These are phyloP conservation scores for Uropsilus gracilis DNA, from an alignment of 2,113 vertebrate species.

Conservation along the genomic window DNA sequence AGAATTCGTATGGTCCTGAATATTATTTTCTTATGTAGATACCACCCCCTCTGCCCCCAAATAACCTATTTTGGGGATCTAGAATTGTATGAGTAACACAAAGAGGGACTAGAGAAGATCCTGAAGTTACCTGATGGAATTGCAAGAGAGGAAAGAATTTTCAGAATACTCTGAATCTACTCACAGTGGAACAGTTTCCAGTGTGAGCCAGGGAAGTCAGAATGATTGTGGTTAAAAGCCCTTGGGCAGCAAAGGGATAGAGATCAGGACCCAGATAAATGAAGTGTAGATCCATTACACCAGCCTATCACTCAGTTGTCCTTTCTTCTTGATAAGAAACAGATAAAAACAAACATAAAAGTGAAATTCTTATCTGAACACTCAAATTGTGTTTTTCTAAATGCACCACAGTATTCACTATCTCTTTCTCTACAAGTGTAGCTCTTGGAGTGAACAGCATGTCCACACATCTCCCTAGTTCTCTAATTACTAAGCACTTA, in stretches of 20 bases:
- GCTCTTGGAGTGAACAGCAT: background rate
- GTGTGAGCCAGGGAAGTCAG: background rate
- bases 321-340: background rate
- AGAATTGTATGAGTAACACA: background rate
- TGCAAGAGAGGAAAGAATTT: background rate
- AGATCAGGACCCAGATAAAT: background rate
- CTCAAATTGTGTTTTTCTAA: background rate
- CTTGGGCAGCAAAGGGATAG: background rate
- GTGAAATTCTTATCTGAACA: background rate
- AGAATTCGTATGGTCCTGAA: background rate
- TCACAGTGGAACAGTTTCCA: background rate
- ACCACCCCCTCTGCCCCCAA: background rate
- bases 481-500: background rate
- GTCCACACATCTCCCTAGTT: background rate
- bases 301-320: background rate
- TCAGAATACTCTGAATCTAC: background rate
- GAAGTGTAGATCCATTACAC: background rate
- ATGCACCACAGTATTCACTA: background rate
- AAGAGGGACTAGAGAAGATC: background rate
- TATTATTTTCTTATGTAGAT: background rate
- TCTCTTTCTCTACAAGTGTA: background rate
- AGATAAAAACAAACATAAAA: slow-evolving; percentile 19
- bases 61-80: background rate
- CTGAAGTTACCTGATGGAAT: background rate
- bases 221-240: background rate